Base-by-base conservation (phyloP, 2,888 invertebrate genomes). In the Xanthostigma xanthostigma region DNA sequence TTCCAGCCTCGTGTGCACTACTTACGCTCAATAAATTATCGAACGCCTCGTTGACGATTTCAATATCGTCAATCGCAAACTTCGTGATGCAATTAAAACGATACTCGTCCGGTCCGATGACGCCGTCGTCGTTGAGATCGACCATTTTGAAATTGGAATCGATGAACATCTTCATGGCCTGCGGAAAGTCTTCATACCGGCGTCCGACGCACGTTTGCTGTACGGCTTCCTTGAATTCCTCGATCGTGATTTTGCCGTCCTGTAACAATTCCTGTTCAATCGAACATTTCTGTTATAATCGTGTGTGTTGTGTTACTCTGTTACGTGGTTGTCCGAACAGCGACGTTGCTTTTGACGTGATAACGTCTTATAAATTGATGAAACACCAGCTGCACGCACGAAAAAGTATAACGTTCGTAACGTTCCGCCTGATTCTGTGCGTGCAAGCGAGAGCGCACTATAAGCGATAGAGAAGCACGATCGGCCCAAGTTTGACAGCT, bases 101-200 rank as follows among this genome's bases (percentile, higher is more conserved):
- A 66, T 79, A 89, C 69, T 89, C 88, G 54, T 88, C 85, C 2
- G 84, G 69, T 10, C 78, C 84, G 53, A 89, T 79, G 10, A 86
- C 74, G 3, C 88, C 88, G 58, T 89, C 88, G 49, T 77, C 78
- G 60, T 88, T 85, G 50, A 86, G 72, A 60, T 89, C 88, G 41
- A 87, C 79, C 73, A 85, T 76, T 61, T 80, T 80, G 64, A 88
- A 89, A 67, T 86, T 86, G 46, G 82, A 79, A 64, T 88, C 87
- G 61, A 88, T 88, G 64, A 88, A 88, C 62, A 86, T 84, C 61
- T 80, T 85, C 83, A 88, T 84, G 5, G 88, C 85, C 66, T 87
- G 84, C 0, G 88, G 88, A 60, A 89, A 87, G 51, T 87, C 84
- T 10, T 78, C 78, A 61, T 84, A 88, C 53, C 76, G 73, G 58